These are phyloP conservation scores for Cataglyphis rosenhaueri DNA, from an alignment of 2,888 invertebrate species.

Conservation along the genomic window DNA sequence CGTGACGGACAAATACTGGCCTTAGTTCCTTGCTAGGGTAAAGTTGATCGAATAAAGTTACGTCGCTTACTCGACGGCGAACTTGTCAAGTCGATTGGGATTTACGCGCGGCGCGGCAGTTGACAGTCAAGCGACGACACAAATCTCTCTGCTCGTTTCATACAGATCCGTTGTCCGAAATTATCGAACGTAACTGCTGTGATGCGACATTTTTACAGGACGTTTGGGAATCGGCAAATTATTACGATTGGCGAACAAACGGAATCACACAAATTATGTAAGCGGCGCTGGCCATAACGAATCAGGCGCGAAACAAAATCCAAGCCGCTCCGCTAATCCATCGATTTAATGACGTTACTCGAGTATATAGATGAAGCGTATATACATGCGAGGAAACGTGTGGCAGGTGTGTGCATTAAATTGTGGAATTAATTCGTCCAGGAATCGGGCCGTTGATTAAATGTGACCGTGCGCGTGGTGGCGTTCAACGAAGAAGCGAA, in stretches of 20 bases:
- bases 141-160: constrained; percentile 17
- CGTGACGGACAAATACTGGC: constrained; percentile 48
- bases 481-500: constrained; percentile 2
- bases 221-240: constrained; percentile 62
- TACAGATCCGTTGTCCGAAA: not conserved
- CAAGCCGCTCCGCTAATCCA: constrained; percentile 48
- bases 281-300: constrained; percentile 17
- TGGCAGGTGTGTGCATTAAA: constrained; percentile 65
- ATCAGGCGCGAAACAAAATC: constrained; percentile 61
- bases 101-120: constrained; percentile 45
- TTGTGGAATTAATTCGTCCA: constrained; percentile 61
- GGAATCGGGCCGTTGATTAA: constrained; percentile 46
- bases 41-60: constrained; percentile 52
- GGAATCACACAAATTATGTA: constrained; percentile 58
- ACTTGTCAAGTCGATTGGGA: constrained; percentile 28
- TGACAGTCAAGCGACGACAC: constrained; percentile 44
- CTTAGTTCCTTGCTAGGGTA: constrained; percentile 40
- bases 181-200: not conserved
- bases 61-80: constrained; percentile 31
- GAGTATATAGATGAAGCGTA: constrained; percentile 58
- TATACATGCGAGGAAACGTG: constrained; percentile 39
- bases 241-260: constrained; percentile 67
- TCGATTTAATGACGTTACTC: constrained; percentile 69
- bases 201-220: constrained; percentile 55
- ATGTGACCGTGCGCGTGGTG: constrained; percentile 17